A percentile compares a stretch with the other conserved stretches of the same genome.
phyloP scores from a whole-genome alignment of 2,888 invertebrate species.

The Monopis laevigella region DNA sequence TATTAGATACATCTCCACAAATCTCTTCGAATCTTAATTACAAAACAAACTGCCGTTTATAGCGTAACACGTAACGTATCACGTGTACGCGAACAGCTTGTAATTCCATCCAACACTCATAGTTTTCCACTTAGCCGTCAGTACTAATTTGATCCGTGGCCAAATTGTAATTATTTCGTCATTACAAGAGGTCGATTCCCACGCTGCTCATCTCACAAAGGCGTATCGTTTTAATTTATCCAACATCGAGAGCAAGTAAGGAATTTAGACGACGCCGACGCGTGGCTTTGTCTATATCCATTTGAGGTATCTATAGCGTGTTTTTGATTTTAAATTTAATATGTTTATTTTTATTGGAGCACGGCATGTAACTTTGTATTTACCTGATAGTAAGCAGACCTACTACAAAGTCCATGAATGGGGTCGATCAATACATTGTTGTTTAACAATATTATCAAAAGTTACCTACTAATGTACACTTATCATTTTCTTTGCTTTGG shows the following conservation, averaged over 20 bases:
- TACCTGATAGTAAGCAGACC: too few relatives aligned
- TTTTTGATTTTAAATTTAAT: background rate
- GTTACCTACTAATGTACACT: too few relatives aligned
- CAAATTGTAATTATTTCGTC: constrained; percentile 11
- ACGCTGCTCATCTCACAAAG: constrained; percentile 24
- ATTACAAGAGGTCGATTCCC: constrained; percentile 21
- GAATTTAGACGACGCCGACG: constrained; percentile 24
- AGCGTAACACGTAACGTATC: constrained; percentile 8
- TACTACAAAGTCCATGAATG: too few relatives aligned
- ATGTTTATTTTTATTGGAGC: background rate
- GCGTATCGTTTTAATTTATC: constrained; percentile 20
- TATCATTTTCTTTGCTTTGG: too few relatives aligned
- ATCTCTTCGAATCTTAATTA: constrained; percentile 9
- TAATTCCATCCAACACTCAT: background rate
- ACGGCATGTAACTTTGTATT: too few relatives aligned
- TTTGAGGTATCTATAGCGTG: background rate
- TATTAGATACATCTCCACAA: too few relatives aligned
- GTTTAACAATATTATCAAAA: too few relatives aligned
- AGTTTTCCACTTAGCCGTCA: constrained; percentile 11
- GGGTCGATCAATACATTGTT: too few relatives aligned
- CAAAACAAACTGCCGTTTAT: constrained; percentile 10
- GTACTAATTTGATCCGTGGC: background rate
- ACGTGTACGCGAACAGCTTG: background rate
- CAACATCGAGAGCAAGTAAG: constrained; percentile 24
- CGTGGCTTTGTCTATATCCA: background rate